Evolutionary conservation across 2,113 vertebrate species (phyloP).

Genomic region (Tiliqua scincoides): DNA sequence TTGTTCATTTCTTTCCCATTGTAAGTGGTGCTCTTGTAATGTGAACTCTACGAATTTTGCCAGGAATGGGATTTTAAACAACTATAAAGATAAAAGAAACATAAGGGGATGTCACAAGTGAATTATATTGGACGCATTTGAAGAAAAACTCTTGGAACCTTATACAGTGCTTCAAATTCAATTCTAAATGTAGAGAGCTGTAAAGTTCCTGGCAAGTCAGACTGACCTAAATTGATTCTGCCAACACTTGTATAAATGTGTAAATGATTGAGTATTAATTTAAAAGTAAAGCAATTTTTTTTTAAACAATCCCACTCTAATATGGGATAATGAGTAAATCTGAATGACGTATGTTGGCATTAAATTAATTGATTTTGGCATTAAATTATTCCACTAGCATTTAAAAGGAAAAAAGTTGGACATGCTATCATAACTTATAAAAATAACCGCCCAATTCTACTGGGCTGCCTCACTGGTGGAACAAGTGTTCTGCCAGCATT

Average conservation of each 20-base stretch:
- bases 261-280: slow-evolving; percentile 32
- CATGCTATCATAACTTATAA: slow-evolving; percentile 5
- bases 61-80: slow-evolving; percentile 47
- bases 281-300: slow-evolving; percentile 15
- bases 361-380: slow-evolving; percentile 13
- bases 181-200: slow-evolving; percentile 58
- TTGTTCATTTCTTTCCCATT: slow-evolving; percentile 32
- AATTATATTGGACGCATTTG: slow-evolving; percentile 59
- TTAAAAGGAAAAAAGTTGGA: neutral
- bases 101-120: slow-evolving; percentile 44
- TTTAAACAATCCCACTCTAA: neutral
- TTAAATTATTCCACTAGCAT: slow-evolving; percentile 15
- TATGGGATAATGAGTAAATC: neutral
- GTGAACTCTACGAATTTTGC: slow-evolving; percentile 18
- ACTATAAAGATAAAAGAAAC: slow-evolving; percentile 31
- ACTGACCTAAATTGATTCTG: slow-evolving; percentile 32
- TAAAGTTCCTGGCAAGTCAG: slow-evolving; percentile 51
- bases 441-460: slow-evolving; percentile 1
- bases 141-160: slow-evolving; percentile 37
- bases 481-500: too few species aligned
- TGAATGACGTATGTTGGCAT: neutral
- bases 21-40: slow-evolving; percentile 11
- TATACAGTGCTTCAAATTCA: slow-evolving; percentile 58
- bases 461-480: too few species aligned
- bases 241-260: slow-evolving; percentile 36